phyloP scores from a whole-genome alignment of 2,113 vertebrate species.

The Myrmecobius fasciatus region DNA sequence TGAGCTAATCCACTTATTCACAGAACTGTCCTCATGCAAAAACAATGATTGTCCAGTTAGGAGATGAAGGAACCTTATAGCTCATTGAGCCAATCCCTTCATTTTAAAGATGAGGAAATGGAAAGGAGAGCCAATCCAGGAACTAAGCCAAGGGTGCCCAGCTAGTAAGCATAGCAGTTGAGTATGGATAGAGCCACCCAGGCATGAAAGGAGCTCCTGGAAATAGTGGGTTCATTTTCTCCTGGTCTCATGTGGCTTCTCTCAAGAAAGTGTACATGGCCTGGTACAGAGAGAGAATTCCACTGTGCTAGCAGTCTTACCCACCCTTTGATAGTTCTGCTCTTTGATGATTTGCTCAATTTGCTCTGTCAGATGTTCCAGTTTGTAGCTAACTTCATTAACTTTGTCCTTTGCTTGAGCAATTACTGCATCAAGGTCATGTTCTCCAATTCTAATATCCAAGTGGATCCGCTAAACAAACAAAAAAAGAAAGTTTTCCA shows the following conservation, averaged over 20 bases:
- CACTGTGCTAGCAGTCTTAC: slow-evolving; percentile 54
- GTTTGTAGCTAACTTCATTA: slow-evolving; percentile 83
- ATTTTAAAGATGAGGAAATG: neutral
- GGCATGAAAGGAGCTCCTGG: neutral
- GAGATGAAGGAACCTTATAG: neutral
- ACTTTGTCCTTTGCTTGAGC: slow-evolving; percentile 90
- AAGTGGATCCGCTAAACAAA: slow-evolving; percentile 89
- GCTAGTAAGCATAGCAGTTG: neutral
- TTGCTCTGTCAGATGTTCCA: slow-evolving; percentile 89
- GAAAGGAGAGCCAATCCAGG: neutral
- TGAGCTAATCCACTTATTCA: neutral
- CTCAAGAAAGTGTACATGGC: neutral
- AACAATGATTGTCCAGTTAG: neutral
- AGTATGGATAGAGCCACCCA: neutral
- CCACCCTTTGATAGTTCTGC: slow-evolving; percentile 93
- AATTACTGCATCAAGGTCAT: slow-evolving; percentile 82
- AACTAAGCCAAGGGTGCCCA: neutral
- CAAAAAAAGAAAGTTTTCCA: neutral
- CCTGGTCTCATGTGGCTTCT: neutral
- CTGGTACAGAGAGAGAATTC: slow-evolving; percentile 44
- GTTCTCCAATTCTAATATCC: slow-evolving; percentile 92
- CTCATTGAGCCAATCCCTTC: neutral
- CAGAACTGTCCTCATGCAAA: neutral
- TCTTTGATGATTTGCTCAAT: slow-evolving; percentile 89
- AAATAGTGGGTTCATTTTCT: neutral